phyloP scores from a whole-genome alignment of 2,888 invertebrate species.

The Gryllus longicercus region DNA sequence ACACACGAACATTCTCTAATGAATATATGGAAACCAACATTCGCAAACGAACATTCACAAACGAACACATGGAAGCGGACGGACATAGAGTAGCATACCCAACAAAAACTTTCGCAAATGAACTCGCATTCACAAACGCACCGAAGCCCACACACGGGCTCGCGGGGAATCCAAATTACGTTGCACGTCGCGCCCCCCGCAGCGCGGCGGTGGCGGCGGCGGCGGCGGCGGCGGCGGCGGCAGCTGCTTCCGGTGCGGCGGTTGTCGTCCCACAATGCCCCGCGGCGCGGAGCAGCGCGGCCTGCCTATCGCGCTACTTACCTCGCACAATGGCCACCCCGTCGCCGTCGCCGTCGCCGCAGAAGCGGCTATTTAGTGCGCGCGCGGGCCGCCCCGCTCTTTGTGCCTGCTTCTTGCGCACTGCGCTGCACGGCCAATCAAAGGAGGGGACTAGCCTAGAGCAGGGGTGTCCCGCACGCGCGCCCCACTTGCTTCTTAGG shows the following conservation, averaged over 20 bases:
- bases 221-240: neutral
- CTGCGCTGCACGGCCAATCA: neutral
- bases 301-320: conserved; percentile 2
- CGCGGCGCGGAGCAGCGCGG: neutral
- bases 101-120: too few relatives aligned
- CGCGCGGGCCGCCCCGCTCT: neutral
- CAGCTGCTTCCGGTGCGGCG: neutral
- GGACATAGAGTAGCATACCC: too few relatives aligned
- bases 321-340: neutral
- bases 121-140: too few relatives aligned
- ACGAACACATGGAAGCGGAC: too few relatives aligned
- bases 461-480: too few relatives aligned
- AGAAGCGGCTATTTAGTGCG: neutral
- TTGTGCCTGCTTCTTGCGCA: neutral
- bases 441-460: neutral
- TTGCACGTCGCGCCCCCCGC: neutral
- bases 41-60: too few relatives aligned
- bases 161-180: too few relatives aligned
- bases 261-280: conserved; percentile 1
- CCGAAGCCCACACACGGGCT: too few relatives aligned
- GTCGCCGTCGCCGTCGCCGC: neutral
- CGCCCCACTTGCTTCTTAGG: too few relatives aligned
- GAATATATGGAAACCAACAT: too few relatives aligned
- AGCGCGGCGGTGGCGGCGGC: neutral
- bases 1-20: too few relatives aligned